Evolutionary conservation across 1,140 invertebrate genomes (phyloP).

Genomic region (Pentalonia nigronervosa): DNA sequence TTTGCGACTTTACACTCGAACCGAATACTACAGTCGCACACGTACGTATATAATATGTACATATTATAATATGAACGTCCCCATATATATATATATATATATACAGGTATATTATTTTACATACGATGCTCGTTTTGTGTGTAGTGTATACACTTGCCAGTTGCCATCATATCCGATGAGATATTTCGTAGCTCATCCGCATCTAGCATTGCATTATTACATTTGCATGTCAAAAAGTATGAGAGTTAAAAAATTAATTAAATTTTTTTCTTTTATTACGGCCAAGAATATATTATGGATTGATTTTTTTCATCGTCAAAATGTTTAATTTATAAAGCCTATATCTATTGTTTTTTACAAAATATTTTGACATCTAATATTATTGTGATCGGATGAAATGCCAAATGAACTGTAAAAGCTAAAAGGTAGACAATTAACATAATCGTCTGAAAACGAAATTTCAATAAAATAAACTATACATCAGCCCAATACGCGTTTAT

Average conservation of each 20-base stretch:
- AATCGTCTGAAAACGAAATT: background rate
- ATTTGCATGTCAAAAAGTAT: background rate
- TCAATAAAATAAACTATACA: background rate
- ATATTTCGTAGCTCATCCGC: background rate
- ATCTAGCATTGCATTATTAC: background rate
- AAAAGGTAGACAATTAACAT: background rate
- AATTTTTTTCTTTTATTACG: background rate
- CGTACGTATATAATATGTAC: background rate
- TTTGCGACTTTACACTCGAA: constrained; percentile 9
- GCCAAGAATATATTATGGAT: background rate
- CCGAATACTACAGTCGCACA: background rate
- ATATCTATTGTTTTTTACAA: background rate
- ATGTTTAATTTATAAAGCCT: background rate
- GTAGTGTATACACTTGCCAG: background rate
- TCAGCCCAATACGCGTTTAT: background rate
- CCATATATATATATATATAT: too few species aligned
- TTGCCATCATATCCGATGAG: background rate
- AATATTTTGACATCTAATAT: background rate
- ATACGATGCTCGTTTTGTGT: background rate
- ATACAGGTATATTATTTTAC: background rate
- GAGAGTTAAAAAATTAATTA: background rate
- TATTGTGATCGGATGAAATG: background rate
- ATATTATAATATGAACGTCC: background rate
- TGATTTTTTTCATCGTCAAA: background rate
- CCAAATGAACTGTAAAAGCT: background rate